phyloP scores from a whole-genome alignment of 2,888 invertebrate species.

The Brachyopa scutellaris region DNA sequence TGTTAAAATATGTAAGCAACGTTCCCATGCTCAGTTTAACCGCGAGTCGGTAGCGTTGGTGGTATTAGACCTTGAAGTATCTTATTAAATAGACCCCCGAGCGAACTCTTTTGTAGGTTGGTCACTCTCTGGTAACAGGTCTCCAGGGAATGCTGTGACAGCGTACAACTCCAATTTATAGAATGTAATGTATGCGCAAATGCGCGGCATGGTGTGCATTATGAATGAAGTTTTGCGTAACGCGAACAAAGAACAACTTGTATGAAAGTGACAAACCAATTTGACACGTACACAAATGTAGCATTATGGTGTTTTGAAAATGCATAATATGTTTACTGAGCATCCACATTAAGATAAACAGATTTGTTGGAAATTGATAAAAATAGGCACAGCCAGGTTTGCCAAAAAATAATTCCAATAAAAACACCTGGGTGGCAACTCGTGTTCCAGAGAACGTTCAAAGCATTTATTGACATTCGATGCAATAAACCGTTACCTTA shows the following conservation, averaged over 20 bases:
- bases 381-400: no score
- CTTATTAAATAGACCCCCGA: slow-evolving; percentile 63
- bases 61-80: slow-evolving; percentile 69
- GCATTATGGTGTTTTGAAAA: slow-evolving; percentile 46
- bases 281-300: slow-evolving; percentile 67
- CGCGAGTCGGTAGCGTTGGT: slow-evolving; percentile 50
- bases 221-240: slow-evolving; percentile 69
- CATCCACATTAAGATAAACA: slow-evolving; percentile 48
- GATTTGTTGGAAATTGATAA: no score
- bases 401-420: no score
- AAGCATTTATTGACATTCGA: no score
- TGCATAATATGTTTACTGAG: slow-evolving; percentile 41
- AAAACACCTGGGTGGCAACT: no score
- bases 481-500: no score
- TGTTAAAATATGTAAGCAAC: slow-evolving; percentile 25
- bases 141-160: slow-evolving; percentile 57
- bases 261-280: slow-evolving; percentile 62
- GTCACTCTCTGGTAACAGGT: slow-evolving; percentile 63
- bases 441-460: no score
- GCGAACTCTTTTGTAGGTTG: slow-evolving; percentile 51
- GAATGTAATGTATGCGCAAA: slow-evolving; percentile 38
- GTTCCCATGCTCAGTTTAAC: slow-evolving; percentile 50
- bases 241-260: slow-evolving; percentile 37
- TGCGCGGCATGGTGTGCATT: slow-evolving; percentile 18
- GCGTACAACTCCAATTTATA: slow-evolving; percentile 53